Conservation (phyloP, 2,797 vertebrate species). For the Betta splendens region DNA sequence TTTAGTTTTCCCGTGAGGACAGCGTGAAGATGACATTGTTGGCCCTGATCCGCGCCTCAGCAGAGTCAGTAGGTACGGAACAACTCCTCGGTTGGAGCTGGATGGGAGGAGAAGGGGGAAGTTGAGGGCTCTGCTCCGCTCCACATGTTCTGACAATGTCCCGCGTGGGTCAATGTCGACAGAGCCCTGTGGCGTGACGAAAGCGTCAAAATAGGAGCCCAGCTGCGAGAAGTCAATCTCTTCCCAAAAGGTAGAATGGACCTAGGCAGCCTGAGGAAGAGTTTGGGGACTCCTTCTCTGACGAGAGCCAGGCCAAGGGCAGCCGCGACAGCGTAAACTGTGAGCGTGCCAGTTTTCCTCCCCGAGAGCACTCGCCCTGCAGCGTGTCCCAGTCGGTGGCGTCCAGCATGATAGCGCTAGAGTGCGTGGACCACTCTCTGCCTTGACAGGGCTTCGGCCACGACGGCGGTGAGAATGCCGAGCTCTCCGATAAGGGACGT, state of each 20-base stretch:
- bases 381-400: background rate
- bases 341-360: too few species aligned
- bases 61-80: background rate
- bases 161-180: fast-evolving
- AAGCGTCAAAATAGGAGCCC: background rate
- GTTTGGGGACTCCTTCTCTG: too few species aligned
- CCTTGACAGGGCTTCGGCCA: background rate
- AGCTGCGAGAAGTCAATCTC: background rate
- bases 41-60: background rate
- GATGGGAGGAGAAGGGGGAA: too few species aligned
- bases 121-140: too few species aligned
- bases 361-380: too few species aligned
- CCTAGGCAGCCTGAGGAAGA: background rate
- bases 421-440: background rate
- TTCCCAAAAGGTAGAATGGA: fast-evolving
- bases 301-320: background rate
- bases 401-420: background rate
- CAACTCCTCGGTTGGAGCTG: too few species aligned
- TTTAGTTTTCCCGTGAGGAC: background rate
- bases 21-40: constrained; percentile 1
- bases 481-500: background rate
- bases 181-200: fast-evolving
- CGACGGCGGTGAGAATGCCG: too few species aligned
- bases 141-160: constrained; percentile 10
- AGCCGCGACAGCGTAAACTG: too few species aligned